Evolutionary conservation across 2,113 vertebrate species (phyloP).

Genomic region (Oplegnathus fasciatus): DNA sequence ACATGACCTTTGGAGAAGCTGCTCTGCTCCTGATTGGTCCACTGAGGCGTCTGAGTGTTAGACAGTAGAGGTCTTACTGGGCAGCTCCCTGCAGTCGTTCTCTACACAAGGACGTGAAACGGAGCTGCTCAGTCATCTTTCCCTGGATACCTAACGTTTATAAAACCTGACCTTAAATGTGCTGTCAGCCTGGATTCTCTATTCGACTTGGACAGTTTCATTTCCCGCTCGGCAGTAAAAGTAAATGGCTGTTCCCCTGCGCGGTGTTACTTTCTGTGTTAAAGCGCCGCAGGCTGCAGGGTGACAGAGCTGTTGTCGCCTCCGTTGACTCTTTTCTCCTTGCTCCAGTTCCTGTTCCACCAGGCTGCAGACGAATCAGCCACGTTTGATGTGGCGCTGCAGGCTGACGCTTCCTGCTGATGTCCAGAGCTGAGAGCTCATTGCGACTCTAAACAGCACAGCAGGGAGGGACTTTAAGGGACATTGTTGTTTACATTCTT

Average conservation of each 20-base stretch:
- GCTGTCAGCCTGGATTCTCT: neutral
- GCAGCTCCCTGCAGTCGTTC: neutral
- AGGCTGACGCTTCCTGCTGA: slow-evolving; percentile 1
- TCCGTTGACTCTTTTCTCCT: slow-evolving; percentile 48
- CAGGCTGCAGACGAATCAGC: neutral
- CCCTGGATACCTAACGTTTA: neutral
- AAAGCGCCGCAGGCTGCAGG: neutral
- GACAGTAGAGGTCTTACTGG: neutral
- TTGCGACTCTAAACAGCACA: neutral
- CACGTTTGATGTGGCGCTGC: neutral
- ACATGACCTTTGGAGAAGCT: neutral
- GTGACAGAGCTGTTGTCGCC: slow-evolving; percentile 28
- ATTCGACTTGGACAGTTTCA: neutral
- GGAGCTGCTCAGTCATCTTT: neutral
- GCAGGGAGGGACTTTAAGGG: too few species aligned
- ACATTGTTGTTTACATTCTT: neutral
- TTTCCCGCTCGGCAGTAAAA: slow-evolving; percentile 2
- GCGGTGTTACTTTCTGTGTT: slow-evolving; percentile 34
- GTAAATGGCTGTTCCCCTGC: neutral
- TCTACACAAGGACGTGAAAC: neutral
- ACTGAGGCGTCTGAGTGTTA: neutral
- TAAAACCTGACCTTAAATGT: neutral
- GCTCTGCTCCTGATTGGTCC: slow-evolving; percentile 3
- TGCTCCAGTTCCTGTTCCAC: slow-evolving; percentile 31
- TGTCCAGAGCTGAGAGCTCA: neutral